Evolutionary conservation across 2,113 vertebrate species (phyloP), one percentile per base, ranked within the genome.

Genomic region (Drymodes brunneopygia): DNA sequence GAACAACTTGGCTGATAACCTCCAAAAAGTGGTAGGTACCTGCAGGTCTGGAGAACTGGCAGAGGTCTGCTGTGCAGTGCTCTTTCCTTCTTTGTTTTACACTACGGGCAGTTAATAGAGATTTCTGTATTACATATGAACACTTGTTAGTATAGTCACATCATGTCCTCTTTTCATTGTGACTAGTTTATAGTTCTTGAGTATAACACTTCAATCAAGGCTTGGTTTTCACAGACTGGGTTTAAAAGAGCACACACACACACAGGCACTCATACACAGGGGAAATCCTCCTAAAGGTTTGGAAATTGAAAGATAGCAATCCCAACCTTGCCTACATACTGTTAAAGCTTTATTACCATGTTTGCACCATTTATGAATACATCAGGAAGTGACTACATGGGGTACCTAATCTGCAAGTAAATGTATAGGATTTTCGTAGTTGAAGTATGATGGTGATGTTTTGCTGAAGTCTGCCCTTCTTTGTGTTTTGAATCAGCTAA

Each of bases 21-120:
- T 99, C 81, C 98, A 98, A 75, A 99, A 98, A 99, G 99, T 99
- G 98, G 99, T 99, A 95, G 93, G 99, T 98, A 56, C 38, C 31
- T 58, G 0, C 24, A 60, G n/a, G 31, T 36, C 38, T 73, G 69
- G 57, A 71, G 47, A 70, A 29, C 28, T 12, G 8, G 40, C 35
- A 53, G 38, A 28, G 3, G 4, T 88, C 45, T 83, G 40, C 28
- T 65, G 22, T 33, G 28, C 42, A 11, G 23, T 27, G 15, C n/a
- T 66, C 29, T 54, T 61, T 50, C 18, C 36, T 53, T 66, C n/a
- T 61, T 94, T 66, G 6, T 51, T 83, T 88, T 35, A 9, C 61
- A 27, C 15, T 1, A 66, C 0, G 36, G 42, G 12, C 6, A 6
- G 31, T 80, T 85, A 44, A 21, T 23, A 45, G 51, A 45, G 18